Base-by-base conservation (phyloP, 2,888 invertebrate genomes). In the Lochmaea crataegi region DNA sequence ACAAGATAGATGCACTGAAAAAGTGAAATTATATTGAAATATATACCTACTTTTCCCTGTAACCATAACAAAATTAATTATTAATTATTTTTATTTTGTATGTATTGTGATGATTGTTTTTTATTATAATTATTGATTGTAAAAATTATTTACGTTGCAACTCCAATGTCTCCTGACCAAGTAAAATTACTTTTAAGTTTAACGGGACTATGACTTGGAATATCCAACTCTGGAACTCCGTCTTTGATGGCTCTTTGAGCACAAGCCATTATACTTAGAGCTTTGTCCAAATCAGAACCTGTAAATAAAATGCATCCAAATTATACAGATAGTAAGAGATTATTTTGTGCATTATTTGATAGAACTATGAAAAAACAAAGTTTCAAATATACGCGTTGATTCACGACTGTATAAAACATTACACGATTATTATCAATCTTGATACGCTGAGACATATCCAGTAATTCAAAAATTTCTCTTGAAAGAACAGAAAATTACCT, bases 141-240 rank as follows among this genome's bases (percentile, higher is more conserved):
- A n/a, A 53, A 53, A 16, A 9, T 53, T 53, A 58, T 16, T 58
- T 58, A 58, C 61, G 11, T 10, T 22, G 42, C 68, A 0, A 45
- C 14, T 14, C 58, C 61, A n/a, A 68, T 61, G 32, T 68, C 61
- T 61, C 68, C 68, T n/a, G 9, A 9, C 68, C 68, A 68, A 42
- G 32, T 14, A 6, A 58, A 26, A 16, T 32, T 45, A 2, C 4
- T 4, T 60, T 32, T 61, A 9, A 68, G 9, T 14, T 32, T 26
- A 42, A 58, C 58, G 1, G 68, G 68, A n/a, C 32, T 53, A 16
- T 68, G 68, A 38, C 60, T 38, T 16, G 68, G 68, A 16, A 68
- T 38, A 38, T 26, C 22, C 14, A 68, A 61, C 16, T 68, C 68
- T 7, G 68, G 61, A 48, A 68, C 61, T 16, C 68, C 68, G 16